Conservation (phyloP, 1,140 invertebrate species). For the Drosophila paulistorum region DNA sequence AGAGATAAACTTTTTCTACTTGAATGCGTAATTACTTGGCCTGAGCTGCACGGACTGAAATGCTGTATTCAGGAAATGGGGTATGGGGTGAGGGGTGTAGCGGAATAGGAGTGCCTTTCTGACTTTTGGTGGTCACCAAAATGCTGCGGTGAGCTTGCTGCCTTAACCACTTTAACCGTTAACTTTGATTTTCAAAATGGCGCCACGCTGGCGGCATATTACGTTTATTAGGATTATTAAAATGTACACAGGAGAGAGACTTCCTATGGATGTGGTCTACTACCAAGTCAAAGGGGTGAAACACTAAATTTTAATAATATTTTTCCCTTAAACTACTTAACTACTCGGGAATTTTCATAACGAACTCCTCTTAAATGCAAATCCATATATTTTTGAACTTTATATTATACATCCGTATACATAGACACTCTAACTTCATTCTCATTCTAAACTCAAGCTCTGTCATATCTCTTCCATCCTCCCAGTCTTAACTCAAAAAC, state of each 20-base stretch:
- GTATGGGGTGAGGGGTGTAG: conserved; percentile 42
- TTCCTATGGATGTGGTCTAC: conserved; percentile 62
- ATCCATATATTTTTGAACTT: conserved; percentile 1
- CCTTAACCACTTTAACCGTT: conserved; percentile 55
- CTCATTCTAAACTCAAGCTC: background rate
- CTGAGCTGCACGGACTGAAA: conserved; percentile 49
- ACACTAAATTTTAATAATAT: background rate
- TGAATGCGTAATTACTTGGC: conserved; percentile 77
- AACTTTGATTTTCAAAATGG: conserved; percentile 76
- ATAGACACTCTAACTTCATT: background rate
- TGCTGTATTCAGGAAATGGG: conserved; percentile 35
- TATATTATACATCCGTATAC: background rate
- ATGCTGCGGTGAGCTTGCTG: conserved; percentile 28
- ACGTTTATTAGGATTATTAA: conserved; percentile 77
- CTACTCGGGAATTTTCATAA: background rate
- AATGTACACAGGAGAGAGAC: conserved; percentile 44
- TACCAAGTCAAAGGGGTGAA: conserved; percentile 3
- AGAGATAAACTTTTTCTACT: conserved; percentile 81
- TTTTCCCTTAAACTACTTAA: background rate
- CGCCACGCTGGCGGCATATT: conserved; percentile 48
- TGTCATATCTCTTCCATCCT: background rate
- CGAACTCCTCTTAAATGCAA: background rate
- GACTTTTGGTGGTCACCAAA: conserved; percentile 56
- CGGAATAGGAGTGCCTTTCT: conserved; percentile 22
- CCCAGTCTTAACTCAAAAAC: background rate